These are phyloP conservation scores for Mobula birostris DNA, from an alignment of 2,113 vertebrate species.

Conservation along the genomic window DNA sequence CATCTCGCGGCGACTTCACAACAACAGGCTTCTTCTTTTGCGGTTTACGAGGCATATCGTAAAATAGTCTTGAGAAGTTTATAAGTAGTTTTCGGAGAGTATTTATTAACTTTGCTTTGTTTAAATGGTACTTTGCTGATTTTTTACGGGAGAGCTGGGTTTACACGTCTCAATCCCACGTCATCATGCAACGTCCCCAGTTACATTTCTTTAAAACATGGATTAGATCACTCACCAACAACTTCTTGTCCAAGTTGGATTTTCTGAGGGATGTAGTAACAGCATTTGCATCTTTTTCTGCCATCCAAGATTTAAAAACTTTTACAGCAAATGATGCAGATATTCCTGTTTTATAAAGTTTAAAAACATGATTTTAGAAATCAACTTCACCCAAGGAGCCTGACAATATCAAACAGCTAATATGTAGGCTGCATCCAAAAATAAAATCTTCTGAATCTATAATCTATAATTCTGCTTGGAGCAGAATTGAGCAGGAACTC, in stretches of 20 bases:
- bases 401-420: neutral
- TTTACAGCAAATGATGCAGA: slow-evolving; percentile 83
- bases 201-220: neutral
- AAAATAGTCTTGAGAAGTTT: too few relatives aligned
- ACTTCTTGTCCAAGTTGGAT: slow-evolving; percentile 81
- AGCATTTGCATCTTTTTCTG: slow-evolving; percentile 82
- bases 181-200: neutral
- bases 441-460: neutral
- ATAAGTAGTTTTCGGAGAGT: too few relatives aligned
- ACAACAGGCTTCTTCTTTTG: too few relatives aligned
- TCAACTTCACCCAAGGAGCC: neutral
- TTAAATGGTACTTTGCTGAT: too few relatives aligned
- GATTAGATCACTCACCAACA: slow-evolving; percentile 64
- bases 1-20: too few relatives aligned
- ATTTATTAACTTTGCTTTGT: too few relatives aligned
- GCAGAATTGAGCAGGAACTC: neutral
- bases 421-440: neutral
- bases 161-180: too few relatives aligned
- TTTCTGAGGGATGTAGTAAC: slow-evolving; percentile 84
- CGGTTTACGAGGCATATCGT: too few relatives aligned
- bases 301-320: slow-evolving; percentile 89
- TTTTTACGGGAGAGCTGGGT: too few relatives aligned
- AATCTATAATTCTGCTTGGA: neutral
- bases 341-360: slow-evolving; percentile 60
- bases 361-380: slow-evolving; percentile 31